Base-by-base conservation (phyloP, 2,113 vertebrate genomes). In the Cromileptes altivelis region DNA sequence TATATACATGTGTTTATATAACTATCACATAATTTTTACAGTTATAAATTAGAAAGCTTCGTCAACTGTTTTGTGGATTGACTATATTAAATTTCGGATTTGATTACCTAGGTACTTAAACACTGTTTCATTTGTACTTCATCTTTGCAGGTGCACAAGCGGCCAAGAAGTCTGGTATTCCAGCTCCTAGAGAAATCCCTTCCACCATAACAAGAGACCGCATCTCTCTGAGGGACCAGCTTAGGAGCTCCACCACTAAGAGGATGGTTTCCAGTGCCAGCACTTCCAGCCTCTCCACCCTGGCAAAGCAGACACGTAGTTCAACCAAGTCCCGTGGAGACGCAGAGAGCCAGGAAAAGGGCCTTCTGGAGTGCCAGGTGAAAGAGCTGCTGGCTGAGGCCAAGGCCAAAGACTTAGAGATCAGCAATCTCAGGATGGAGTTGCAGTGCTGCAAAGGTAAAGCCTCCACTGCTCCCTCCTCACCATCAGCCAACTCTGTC, bases 371-470 rank as follows among this genome's bases (percentile, higher is more conserved):
- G 95, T 92, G 95, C 82, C 98, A 98, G 83, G 96, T 99, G 64
- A 98, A 97, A 85, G 98, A 98, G 56, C 96, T 99, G 56, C 88
- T 99, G 91, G 96, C 97, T 27, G 98, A 99, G 82, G 97, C 97
- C 57, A 99, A 99, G 87, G 95, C 96, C 0, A 99, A 99, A 95
- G 98, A 99, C 78, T 96, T 95, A 1, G 97, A 99, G 93, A 99
- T 99, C 49, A 97, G 94, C 86, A 97, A 95, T 84, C 97, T 99
- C 55, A 97, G 96, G 33, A 96, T 91, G 79, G 98, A 99, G 88
- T 85, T 99, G 78, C 97, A 98, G 90, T 96, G 95, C 81, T 96
- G 91, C 84, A 96, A 93, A 88, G 96, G 95, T 81, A 97, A 95
- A 78, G 93, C 91, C 30, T 94, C 94, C 15, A 74, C 94, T 2